These are phyloP conservation scores for Apogon hyalosoma DNA, from an alignment of 2,797 vertebrate genomes.

Conservation along the genomic window DNA sequence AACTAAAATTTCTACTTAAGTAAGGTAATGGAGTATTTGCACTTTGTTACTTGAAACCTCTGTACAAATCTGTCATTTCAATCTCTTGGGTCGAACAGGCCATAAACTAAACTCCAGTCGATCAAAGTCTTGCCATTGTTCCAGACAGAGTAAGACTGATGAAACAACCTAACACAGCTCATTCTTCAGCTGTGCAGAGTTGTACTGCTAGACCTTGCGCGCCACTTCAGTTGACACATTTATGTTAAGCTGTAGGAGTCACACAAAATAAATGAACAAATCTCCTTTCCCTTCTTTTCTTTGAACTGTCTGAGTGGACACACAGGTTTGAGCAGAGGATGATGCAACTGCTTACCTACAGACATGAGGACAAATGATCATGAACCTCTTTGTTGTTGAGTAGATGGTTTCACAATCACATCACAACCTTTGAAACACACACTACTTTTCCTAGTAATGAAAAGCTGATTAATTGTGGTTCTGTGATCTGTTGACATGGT, in stretches of 20 bases:
- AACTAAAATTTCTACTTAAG: no score
- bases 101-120: conserved; percentile 4
- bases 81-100: not conserved
- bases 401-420: not conserved
- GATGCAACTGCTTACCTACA: not conserved
- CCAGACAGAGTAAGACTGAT: not conserved
- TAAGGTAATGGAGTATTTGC: no score
- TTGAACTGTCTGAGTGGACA: not conserved
- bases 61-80: not conserved
- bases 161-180: not conserved
- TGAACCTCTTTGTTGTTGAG: not conserved
- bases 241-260: conserved; percentile 1
- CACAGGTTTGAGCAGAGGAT: conserved; percentile 18
- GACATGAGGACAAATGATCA: not conserved
- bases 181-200: not conserved
- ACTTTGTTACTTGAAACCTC: no score
- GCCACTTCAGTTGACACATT: conserved; percentile 10
- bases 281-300: not conserved
- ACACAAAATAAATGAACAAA: conserved; percentile 4
- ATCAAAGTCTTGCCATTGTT: not conserved
- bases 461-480: not conserved
- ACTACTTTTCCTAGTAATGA: not conserved
- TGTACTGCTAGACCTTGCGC: not conserved
- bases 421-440: not conserved
- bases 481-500: not conserved